These are phyloP conservation scores for Acanthacorydalis orientalis DNA, from an alignment of 2,888 invertebrate genomes.

Conservation along the genomic window DNA sequence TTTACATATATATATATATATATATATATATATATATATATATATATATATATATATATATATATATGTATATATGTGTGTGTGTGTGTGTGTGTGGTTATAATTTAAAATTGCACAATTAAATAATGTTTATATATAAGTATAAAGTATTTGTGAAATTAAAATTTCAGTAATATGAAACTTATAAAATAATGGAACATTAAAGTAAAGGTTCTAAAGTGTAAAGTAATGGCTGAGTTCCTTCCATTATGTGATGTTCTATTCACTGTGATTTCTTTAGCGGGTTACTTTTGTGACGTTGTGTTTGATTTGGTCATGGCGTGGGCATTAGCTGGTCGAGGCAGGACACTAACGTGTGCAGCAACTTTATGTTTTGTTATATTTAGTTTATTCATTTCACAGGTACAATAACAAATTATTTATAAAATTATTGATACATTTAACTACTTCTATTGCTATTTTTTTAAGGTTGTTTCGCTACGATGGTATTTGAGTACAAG, in stretches of 20 bases:
- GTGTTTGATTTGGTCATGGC: constrained; percentile 77
- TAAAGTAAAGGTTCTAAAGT: too few species aligned
- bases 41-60: too few species aligned
- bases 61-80: too few species aligned
- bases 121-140: too few species aligned
- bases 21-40: too few species aligned
- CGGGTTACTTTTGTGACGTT: constrained; percentile 80
- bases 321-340: constrained; percentile 60
- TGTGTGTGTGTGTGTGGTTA: too few species aligned
- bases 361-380: constrained; percentile 54
- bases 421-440: background rate
- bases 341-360: constrained; percentile 44
- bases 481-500: constrained; percentile 51
- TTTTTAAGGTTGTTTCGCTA: constrained; percentile 43
- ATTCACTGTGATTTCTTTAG: constrained; percentile 79
- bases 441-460: background rate
- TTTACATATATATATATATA: too few species aligned
- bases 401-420: constrained; percentile 26
- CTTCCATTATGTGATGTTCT: constrained; percentile 80
- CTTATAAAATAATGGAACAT: too few species aligned
- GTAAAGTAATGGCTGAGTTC: constrained; percentile 51
- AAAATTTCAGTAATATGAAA: too few species aligned
- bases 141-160: too few species aligned
- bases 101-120: too few species aligned
- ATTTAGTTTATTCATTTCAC: constrained; percentile 57